Evolutionary conservation across 2,113 vertebrate species (phyloP).

Genomic region (Cromileptes altivelis): DNA sequence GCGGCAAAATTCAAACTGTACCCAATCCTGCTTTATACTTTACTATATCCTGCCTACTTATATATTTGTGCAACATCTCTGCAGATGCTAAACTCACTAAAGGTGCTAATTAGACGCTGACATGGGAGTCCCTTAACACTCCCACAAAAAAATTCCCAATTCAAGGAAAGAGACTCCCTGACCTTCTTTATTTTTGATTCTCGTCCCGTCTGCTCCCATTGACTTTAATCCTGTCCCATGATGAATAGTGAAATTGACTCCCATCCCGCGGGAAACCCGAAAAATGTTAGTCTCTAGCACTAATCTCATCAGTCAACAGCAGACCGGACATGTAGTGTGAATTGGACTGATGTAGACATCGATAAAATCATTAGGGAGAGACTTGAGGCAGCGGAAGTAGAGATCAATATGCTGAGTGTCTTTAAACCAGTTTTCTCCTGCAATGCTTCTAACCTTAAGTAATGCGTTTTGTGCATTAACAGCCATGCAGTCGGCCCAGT

Average conservation of each 20-base stretch:
- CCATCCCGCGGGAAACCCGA: too few relatives aligned
- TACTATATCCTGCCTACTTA: not conserved
- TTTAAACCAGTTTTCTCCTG: constrained; percentile 2
- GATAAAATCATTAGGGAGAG: constrained; percentile 20
- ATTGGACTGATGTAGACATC: not conserved
- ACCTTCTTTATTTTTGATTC: too few relatives aligned
- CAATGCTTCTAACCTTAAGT: not conserved
- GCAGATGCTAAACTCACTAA: too few relatives aligned
- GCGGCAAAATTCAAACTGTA: not conserved
- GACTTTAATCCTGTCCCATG: too few relatives aligned
- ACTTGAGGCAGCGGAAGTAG: not conserved
- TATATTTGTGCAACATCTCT: not conserved
- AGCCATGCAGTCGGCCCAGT: constrained; percentile 96
- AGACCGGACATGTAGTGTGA: not conserved
- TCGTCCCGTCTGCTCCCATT: too few relatives aligned
- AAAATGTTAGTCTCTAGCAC: not conserved
- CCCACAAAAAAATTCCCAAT: too few relatives aligned
- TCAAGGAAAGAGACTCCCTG: too few relatives aligned
- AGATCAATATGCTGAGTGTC: constrained; percentile 27
- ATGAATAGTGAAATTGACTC: too few relatives aligned
- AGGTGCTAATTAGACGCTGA: too few relatives aligned
- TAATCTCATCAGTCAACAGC: constrained; percentile 3
- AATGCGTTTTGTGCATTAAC: constrained; percentile 52
- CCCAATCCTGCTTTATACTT: not conserved
- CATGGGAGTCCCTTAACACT: too few relatives aligned